A percentile compares a stretch with the other conserved stretches of the same genome.
These are phyloP conservation scores for Poeciliopsis turneri DNA, from an alignment of 2,797 vertebrate genomes.

Conservation along the genomic window DNA sequence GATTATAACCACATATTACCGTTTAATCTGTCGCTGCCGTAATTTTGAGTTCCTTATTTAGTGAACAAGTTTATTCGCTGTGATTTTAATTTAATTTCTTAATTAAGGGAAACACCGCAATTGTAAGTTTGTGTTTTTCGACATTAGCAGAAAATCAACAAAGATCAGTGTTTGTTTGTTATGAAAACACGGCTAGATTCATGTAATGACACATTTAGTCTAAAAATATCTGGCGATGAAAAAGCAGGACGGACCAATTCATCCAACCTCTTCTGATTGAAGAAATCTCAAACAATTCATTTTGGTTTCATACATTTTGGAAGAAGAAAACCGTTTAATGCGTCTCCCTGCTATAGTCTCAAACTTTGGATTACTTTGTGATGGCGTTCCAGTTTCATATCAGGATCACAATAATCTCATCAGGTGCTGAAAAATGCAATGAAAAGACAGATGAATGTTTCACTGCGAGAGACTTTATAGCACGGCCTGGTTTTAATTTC, in stretches of 20 bases:
- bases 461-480: not conserved
- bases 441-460: slow-evolving; percentile 1
- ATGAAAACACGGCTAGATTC: too few relatives aligned
- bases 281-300: not conserved
- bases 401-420: slow-evolving; percentile 2
- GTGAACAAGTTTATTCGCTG: too few relatives aligned
- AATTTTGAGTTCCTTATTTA: too few relatives aligned
- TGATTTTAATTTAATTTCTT: too few relatives aligned
- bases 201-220: too few relatives aligned
- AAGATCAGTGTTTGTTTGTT: too few relatives aligned
- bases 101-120: too few relatives aligned
- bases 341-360: not conserved
- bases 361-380: not conserved
- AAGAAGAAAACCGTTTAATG: not conserved
- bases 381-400: not conserved
- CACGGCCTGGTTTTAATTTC: slow-evolving; percentile 18
- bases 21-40: too few relatives aligned
- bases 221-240: not conserved
- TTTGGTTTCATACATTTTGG: not conserved
- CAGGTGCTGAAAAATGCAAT: not conserved
- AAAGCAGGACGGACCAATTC: not conserved
- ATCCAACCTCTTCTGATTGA: not conserved
- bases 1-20: too few relatives aligned
- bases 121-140: too few relatives aligned
- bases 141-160: too few relatives aligned